A percentile compares a stretch with the other conserved stretches of the same genome.
phyloP scores from a whole-genome alignment of 2,797 vertebrate genomes.

The Pseudomugil tenellus region DNA sequence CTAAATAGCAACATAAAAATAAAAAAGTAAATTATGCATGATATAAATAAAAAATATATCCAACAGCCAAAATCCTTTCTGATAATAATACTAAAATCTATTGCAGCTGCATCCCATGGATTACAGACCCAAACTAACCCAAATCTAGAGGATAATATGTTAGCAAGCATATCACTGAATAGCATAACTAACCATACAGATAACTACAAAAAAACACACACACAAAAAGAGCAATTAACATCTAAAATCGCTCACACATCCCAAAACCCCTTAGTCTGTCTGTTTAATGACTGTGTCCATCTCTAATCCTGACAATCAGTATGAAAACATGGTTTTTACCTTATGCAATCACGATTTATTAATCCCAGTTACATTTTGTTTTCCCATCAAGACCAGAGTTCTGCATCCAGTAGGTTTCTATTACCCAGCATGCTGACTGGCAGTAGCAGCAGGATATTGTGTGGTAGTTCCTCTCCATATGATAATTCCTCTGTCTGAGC shows the following conservation, averaged over 20 bases:
- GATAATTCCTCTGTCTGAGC: slow-evolving; percentile 38
- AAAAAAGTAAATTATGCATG: slow-evolving; percentile 17
- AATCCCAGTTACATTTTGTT: slow-evolving; percentile 36
- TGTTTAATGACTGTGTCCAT: slow-evolving; percentile 46
- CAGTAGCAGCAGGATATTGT: slow-evolving; percentile 26
- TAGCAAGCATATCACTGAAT: background rate
- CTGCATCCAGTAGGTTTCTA: background rate
- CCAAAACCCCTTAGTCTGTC: background rate
- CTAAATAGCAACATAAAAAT: background rate
- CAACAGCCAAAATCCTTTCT: too few relatives aligned
- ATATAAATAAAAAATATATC: background rate
- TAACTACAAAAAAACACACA: background rate
- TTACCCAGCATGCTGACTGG: slow-evolving; percentile 8
- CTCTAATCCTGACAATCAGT: slow-evolving; percentile 20
- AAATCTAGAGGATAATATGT: too few relatives aligned
- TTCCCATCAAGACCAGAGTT: slow-evolving; percentile 39
- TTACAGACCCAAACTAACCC: too few relatives aligned
- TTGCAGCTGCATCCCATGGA: too few relatives aligned
- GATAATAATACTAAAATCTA: too few relatives aligned
- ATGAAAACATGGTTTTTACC: slow-evolving; percentile 67
- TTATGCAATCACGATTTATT: slow-evolving; percentile 59
- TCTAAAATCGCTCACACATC: slow-evolving; percentile 1
- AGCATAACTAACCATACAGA: background rate
- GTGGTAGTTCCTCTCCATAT: slow-evolving; percentile 41
- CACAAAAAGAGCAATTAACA: slow-evolving; percentile 2